Evolutionary conservation across 2,888 invertebrate genomes (phyloP), one percentile per base, ranked within the genome.

Genomic region (Nasonia oneida): DNA sequence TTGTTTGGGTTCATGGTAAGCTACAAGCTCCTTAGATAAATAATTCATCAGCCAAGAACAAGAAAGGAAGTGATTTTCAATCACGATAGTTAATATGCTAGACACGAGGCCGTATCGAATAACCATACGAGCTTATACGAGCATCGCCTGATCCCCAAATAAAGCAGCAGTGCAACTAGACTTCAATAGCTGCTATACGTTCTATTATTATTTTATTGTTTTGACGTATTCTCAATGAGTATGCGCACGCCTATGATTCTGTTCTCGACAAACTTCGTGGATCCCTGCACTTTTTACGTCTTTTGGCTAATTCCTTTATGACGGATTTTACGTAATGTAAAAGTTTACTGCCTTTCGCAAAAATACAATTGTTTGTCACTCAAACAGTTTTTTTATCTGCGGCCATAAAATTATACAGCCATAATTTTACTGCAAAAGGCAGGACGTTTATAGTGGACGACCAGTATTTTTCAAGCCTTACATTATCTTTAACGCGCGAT

Each of bases 381-480:
- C 37, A 1, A 47, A 76, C 18, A 83, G 29, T 39, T 23, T 39
- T 82, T 74, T 77, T 70, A 83, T 74, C 33, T 42, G n/a, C 37
- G 3, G 12, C n/a, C 39, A 67, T 84, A 75, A 79, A 80, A 53
- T 77, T 74, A 74, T 53, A 53, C 50, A 85, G 37, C 6, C 39
- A 42, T 23, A 50, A 12, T 61, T 64, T 75, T 84, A 84, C 42
- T 67, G 67, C 47, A 53, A 53, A 18, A 53, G 53, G 0, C 53
- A 18, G 15, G 70, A 57, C 78, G 15, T 64, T 47, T 71, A 61
- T 75, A 33, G 18, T n/a, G 33, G 57, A 61, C n/a, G 23, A 61
- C 18, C 15, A 10, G 37, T 61, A 47, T 81, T 70, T 74, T 76
- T 15, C 74, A 67, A 53, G 39, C 33, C 15, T 64, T 18, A 14